Evolutionary conservation across 1,140 invertebrate species (phyloP).

Genomic region (Heliothis subflexa): DNA sequence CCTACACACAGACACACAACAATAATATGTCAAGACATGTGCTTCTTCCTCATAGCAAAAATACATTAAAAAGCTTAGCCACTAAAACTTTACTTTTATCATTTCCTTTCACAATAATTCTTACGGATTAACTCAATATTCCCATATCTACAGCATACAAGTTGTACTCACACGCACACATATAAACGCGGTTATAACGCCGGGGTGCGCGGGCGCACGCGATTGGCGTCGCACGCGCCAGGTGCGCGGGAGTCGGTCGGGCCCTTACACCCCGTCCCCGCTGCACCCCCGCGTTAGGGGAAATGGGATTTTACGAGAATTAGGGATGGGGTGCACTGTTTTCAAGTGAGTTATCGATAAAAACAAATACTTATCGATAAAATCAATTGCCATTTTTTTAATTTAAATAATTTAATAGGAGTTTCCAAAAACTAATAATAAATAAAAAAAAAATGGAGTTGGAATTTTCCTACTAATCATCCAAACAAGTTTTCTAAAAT

Average conservation of each 20-base stretch:
- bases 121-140: not conserved
- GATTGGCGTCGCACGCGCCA: slow-evolving; percentile 59
- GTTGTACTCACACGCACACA: not conserved
- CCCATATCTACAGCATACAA: not conserved
- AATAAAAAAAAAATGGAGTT: too few species aligned
- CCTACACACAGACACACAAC: too few species aligned
- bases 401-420: too few species aligned
- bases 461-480: too few species aligned
- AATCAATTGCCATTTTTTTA: too few species aligned
- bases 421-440: too few species aligned
- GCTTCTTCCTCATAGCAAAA: too few species aligned
- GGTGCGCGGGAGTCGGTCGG: slow-evolving; percentile 52
- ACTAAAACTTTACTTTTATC: too few species aligned
- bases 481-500: too few species aligned
- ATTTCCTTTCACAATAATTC: too few species aligned
- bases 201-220: slow-evolving; percentile 53
- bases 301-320: slow-evolving; percentile 40
- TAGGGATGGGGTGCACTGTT: slow-evolving; percentile 24
- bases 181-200: not conserved
- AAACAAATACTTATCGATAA: not conserved
- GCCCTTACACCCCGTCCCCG: slow-evolving; percentile 27
- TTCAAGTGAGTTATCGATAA: not conserved
- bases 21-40: too few species aligned
- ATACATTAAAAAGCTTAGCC: too few species aligned
- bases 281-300: not conserved